Conservation (phyloP, 2,888 invertebrate genomes). For the Dryobotodes eremita region DNA sequence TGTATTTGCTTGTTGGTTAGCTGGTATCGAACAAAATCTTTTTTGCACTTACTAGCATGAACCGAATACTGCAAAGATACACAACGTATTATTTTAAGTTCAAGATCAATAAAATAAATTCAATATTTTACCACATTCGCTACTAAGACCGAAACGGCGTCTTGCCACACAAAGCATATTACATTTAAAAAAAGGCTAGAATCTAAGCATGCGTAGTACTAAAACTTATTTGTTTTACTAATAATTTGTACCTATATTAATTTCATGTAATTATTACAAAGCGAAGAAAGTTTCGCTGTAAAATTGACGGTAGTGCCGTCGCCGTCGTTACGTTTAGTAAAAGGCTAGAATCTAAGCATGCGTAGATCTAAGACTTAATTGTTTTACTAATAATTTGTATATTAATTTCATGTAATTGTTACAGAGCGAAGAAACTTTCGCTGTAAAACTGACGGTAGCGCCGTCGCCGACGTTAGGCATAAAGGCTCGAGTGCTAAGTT, state of each 20-base stretch:
- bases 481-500: constrained; percentile 82
- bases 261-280: constrained; percentile 70
- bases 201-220: too few relatives aligned
- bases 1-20: not conserved
- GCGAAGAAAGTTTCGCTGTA: constrained; percentile 81
- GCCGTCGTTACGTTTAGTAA: constrained; percentile 77
- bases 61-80: not conserved
- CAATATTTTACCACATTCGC: too few relatives aligned
- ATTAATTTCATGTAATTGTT: constrained; percentile 1
- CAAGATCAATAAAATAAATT: too few relatives aligned
- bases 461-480: constrained; percentile 84
- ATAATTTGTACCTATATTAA: not conserved
- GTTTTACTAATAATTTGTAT: not conserved
- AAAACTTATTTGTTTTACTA: too few relatives aligned
- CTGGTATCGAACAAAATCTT: not conserved
- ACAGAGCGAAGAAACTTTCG: constrained; percentile 81
- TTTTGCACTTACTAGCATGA: not conserved
- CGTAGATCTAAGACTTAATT: too few relatives aligned
- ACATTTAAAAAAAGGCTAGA: too few relatives aligned
- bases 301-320: constrained; percentile 84
- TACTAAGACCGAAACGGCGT: too few relatives aligned
- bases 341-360: too few relatives aligned
- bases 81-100: too few relatives aligned
- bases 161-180: too few relatives aligned
- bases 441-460: constrained; percentile 83